A percentile compares a stretch with the other conserved stretches of the same genome.
phyloP scores from a whole-genome alignment of 2,113 vertebrate genomes.

The Epinephelus fuscoguttatus region DNA sequence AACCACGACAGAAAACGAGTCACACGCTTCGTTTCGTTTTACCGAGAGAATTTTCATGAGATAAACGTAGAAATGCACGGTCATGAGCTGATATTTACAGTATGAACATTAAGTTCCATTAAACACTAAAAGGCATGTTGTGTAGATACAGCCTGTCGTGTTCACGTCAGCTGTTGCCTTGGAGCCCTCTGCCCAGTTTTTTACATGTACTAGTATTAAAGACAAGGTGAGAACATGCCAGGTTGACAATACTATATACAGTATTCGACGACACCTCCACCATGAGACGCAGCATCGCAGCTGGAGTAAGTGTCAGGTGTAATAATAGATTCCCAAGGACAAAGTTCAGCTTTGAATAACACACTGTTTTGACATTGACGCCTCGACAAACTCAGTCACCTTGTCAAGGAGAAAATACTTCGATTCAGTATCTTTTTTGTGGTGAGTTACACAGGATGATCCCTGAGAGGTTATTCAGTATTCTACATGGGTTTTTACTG shows the following conservation, averaged over 20 bases:
- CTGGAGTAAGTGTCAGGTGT: background rate
- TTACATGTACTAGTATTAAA: slow-evolving; percentile 19
- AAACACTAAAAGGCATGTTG: slow-evolving; percentile 15
- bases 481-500: slow-evolving; percentile 13
- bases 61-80: background rate
- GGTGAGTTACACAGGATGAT: slow-evolving; percentile 37
- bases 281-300: background rate
- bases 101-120: background rate
- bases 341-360: slow-evolving; percentile 1
- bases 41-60: background rate
- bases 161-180: slow-evolving; percentile 28
- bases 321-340: background rate
- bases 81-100: slow-evolving; percentile 22
- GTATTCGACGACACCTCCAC: background rate
- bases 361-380: background rate
- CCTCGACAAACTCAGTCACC: background rate
- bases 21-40: background rate
- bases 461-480: slow-evolving; percentile 56
- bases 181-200: slow-evolving; percentile 62
- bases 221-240: slow-evolving; percentile 16
- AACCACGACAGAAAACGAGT: slow-evolving; percentile 23
- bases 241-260: slow-evolving; percentile 1
- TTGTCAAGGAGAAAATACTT: slow-evolving; percentile 16
- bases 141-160: background rate
- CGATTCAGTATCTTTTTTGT: background rate